Conservation (phyloP, 2,797 vertebrate species). For the Typhlichthys eigenmanni region DNA sequence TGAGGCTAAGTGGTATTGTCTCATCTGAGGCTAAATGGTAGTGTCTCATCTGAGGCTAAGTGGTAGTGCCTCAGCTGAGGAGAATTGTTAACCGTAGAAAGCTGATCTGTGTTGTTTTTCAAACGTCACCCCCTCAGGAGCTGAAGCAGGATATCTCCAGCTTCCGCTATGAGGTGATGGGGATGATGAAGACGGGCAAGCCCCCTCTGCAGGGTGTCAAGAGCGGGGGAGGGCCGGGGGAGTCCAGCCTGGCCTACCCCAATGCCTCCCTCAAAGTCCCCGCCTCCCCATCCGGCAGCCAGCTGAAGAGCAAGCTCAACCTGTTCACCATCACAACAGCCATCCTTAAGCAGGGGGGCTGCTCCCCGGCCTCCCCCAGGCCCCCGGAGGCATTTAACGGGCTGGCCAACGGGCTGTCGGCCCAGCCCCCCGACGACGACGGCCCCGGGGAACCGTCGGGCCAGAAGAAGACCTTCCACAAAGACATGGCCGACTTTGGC, state of each 20-base stretch:
- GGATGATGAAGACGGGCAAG: conserved; percentile 89
- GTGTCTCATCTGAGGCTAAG: too few species aligned
- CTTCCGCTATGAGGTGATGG: conserved; percentile 97
- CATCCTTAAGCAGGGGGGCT: conserved; percentile 82
- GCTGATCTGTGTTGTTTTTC: not conserved
- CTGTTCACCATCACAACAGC: conserved; percentile 86
- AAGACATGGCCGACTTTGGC: conserved; percentile 82
- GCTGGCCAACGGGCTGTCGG: conserved; percentile 84
- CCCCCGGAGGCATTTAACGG: conserved; percentile 76
- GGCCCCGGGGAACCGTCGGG: conserved; percentile 48
- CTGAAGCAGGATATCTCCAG: conserved; percentile 99
- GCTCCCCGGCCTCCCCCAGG: conserved; percentile 63
- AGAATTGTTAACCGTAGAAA: not conserved
- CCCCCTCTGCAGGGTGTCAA: conserved; percentile 72
- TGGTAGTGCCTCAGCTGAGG: too few species aligned
- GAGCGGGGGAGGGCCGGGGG: conserved; percentile 52
- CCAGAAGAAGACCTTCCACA: conserved; percentile 79
- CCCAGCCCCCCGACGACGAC: conserved; percentile 36
- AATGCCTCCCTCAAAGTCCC: conserved; percentile 78
- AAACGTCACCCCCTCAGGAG: conserved; percentile 75
- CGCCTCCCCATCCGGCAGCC: conserved; percentile 66
- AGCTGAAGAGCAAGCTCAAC: conserved; percentile 84
- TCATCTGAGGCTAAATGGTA: too few species aligned
- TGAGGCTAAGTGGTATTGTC: too few species aligned
- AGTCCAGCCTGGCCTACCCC: conserved; percentile 76